These are phyloP conservation scores for Pantala flavescens DNA, from an alignment of 1,140 invertebrate genomes.

Conservation along the genomic window DNA sequence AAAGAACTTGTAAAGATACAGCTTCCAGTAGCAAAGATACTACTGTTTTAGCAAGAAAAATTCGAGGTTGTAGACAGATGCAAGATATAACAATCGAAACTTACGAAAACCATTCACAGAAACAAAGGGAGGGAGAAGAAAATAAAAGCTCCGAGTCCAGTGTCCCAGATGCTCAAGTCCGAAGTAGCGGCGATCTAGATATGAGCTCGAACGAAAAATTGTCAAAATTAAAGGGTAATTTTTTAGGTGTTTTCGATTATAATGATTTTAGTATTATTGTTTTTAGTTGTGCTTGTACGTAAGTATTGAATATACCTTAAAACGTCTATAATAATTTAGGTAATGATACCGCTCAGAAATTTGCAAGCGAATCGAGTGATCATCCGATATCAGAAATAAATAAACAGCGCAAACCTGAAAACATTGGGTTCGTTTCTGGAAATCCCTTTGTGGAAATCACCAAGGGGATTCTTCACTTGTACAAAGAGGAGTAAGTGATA, in stretches of 20 bases:
- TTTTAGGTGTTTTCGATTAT: too few relatives aligned
- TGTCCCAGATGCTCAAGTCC: not conserved
- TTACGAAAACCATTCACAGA: not conserved
- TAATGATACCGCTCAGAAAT: too few relatives aligned
- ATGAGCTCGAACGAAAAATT: too few relatives aligned
- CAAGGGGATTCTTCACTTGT: constrained; percentile 91
- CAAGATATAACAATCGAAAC: constrained; percentile 29
- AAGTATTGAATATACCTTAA: too few relatives aligned
- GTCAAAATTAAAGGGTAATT: too few relatives aligned
- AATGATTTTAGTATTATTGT: too few relatives aligned
- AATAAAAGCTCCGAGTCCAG: not conserved
- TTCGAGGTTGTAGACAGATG: constrained; percentile 26
- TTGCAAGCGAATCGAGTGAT: not conserved
- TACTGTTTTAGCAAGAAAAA: not conserved
- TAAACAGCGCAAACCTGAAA: constrained; percentile 19
- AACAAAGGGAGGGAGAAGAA: not conserved
- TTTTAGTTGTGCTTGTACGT: too few relatives aligned
- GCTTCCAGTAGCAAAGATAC: not conserved
- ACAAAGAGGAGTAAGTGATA: constrained; percentile 76
- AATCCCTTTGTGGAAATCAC: constrained; percentile 95
- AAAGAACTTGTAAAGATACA: not conserved
- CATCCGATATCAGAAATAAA: not conserved
- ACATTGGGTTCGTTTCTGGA: constrained; percentile 72
- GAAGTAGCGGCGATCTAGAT: too few relatives aligned
- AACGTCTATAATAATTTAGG: too few relatives aligned